Evolutionary conservation across 2,113 vertebrate species (phyloP).

Genomic region (Poeciliopsis prolifica): DNA sequence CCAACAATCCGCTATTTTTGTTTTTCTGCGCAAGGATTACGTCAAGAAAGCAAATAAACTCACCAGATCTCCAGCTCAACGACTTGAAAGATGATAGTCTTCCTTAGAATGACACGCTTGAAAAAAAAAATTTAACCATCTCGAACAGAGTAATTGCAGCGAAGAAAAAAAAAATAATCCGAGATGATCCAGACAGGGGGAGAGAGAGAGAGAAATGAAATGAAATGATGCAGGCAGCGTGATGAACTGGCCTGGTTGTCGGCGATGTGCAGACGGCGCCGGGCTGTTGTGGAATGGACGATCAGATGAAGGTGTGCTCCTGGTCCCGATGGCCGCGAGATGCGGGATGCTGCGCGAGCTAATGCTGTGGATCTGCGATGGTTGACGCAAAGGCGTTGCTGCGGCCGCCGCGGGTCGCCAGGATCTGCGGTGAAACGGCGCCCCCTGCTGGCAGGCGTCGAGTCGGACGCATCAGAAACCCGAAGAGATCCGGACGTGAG

Average conservation of each 20-base stretch:
- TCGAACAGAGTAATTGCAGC: conserved; percentile 25
- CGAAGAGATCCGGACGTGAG: not conserved
- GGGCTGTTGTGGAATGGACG: conserved; percentile 73
- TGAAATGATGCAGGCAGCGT: conserved; percentile 16
- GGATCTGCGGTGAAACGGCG: conserved; percentile 49
- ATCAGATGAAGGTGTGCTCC: conserved; percentile 71
- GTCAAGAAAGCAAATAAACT: conserved; percentile 29
- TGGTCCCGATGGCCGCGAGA: conserved; percentile 70
- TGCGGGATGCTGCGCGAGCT: conserved; percentile 70
- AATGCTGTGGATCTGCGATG: conserved; percentile 53
- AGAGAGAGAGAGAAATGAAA: not conserved
- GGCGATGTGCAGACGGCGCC: conserved; percentile 59
- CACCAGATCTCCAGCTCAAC: conserved; percentile 54
- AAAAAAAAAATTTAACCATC: conserved; percentile 59
- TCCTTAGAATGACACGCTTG: conserved; percentile 16
- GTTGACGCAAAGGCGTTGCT: conserved; percentile 70
- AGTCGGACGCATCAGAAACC: conserved; percentile 21
- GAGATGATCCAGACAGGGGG: conserved; percentile 16
- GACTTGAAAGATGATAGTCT: conserved; percentile 23
- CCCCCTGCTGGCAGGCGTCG: conserved; percentile 29
- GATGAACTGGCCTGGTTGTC: conserved; percentile 36
- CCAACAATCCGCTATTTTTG: too few species aligned
- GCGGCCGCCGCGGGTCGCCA: conserved; percentile 73
- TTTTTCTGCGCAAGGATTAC: not conserved
- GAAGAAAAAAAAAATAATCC: conserved; percentile 37